Percentiles rank a stretch among this genome's conserved stretches.
phyloP scores from a whole-genome alignment of 2,888 invertebrate species.

The Sinhomidia bicolor region DNA sequence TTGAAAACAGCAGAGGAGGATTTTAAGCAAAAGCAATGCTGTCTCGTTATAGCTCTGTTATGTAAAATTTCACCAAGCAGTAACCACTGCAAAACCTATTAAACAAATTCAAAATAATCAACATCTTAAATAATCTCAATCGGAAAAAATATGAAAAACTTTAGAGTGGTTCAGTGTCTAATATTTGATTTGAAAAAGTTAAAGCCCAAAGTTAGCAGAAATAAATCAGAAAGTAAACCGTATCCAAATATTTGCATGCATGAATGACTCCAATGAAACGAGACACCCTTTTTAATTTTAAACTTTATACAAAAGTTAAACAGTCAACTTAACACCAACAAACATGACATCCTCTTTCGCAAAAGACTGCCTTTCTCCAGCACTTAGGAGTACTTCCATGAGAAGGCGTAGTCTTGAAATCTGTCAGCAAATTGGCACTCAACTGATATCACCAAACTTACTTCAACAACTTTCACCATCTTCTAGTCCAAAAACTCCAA shows the following conservation, averaged over 20 bases:
- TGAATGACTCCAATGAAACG: neutral
- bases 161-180: constrained; percentile 6
- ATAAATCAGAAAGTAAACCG: neutral
- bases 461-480: neutral
- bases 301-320: neutral
- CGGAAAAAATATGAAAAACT: constrained; percentile 24
- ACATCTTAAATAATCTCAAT: neutral
- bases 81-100: too few species aligned
- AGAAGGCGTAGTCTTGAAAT: constrained; percentile 77
- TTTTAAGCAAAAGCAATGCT: too few species aligned
- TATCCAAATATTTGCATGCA: neutral
- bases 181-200: constrained; percentile 54
- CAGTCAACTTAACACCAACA: neutral
- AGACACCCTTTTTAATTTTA: neutral
- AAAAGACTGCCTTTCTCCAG: constrained; percentile 77
- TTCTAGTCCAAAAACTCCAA: too few species aligned
- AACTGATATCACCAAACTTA: constrained; percentile 68
- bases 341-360: constrained; percentile 61
- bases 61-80: too few species aligned
- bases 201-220: constrained; percentile 13
- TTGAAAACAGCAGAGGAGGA: too few species aligned
- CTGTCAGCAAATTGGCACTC: constrained; percentile 76
- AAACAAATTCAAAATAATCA: too few species aligned
- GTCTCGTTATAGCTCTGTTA: too few species aligned
- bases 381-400: constrained; percentile 64